phyloP scores from a whole-genome alignment of 2,113 vertebrate species.

The Furnarius figulus region DNA sequence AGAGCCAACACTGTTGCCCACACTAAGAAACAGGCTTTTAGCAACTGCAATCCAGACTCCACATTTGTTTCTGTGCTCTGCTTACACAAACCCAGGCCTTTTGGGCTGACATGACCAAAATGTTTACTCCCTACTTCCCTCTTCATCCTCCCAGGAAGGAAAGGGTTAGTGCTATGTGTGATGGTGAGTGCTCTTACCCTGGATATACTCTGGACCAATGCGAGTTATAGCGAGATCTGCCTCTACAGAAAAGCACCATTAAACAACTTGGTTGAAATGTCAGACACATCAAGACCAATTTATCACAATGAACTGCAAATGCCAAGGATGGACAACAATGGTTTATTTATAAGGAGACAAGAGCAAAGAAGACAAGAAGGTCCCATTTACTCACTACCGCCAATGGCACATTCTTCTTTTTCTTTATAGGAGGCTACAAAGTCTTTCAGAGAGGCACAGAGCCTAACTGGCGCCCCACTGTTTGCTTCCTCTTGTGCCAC shows the following conservation, averaged over 20 bases:
- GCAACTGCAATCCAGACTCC: background rate
- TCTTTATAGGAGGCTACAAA: conserved; percentile 64
- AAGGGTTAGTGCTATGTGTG: background rate
- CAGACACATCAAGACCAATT: conserved; percentile 73
- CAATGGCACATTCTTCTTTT: conserved; percentile 69
- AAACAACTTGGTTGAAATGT: conserved; percentile 71
- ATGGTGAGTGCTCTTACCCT: background rate
- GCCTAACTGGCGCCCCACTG: conserved; percentile 71
- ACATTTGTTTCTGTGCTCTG: background rate
- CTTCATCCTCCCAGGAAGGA: background rate
- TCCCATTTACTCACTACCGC: conserved; percentile 66
- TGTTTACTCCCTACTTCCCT: background rate
- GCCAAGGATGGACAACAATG: conserved; percentile 73
- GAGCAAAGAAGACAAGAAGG: conserved; percentile 71
- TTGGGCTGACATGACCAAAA: background rate
- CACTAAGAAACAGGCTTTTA: background rate
- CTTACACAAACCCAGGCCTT: background rate
- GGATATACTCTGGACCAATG: background rate
- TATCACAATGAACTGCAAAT: conserved; percentile 73
- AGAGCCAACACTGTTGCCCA: background rate
- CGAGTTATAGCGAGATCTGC: conserved; percentile 20
- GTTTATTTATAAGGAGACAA: conserved; percentile 71
- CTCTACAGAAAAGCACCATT: conserved; percentile 55
- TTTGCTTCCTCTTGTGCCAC: conserved; percentile 72
- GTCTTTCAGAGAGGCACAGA: conserved; percentile 69